Percentiles rank a stretch among this genome's conserved stretches.
These are phyloP conservation scores for Anas bernieri DNA, from an alignment of 2,797 vertebrate species.

Conservation along the genomic window DNA sequence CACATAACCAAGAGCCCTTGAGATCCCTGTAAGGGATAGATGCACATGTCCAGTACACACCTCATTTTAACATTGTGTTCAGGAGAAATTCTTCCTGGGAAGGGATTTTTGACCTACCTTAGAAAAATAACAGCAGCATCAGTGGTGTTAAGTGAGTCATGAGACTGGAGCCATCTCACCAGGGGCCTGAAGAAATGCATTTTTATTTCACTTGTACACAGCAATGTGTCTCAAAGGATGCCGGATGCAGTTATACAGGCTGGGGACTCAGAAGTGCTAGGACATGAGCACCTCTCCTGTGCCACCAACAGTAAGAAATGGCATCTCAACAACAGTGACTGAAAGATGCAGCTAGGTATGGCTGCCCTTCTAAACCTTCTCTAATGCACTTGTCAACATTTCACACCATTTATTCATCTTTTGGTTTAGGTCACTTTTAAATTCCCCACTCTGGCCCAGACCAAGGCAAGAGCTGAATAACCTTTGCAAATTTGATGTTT, in stretches of 20 bases:
- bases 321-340: not conserved
- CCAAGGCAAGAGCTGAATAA: not conserved
- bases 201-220: not conserved
- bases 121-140: not conserved
- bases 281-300: not conserved
- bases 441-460: not conserved
- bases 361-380: not conserved
- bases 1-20: not conserved
- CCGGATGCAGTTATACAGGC: accelerated
- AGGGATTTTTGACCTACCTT: not conserved
- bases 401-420: not conserved
- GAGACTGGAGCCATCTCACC: not conserved
- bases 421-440: not conserved
- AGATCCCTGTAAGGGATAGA: not conserved
- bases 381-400: not conserved
- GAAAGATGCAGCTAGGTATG: not conserved
- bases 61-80: not conserved
- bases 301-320: not conserved
- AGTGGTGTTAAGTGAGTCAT: not conserved
- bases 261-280: not conserved
- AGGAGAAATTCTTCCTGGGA: not conserved
- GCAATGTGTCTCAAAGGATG: not conserved
- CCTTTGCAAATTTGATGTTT: not conserved
- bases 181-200: not conserved
- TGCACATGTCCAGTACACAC: not conserved